Base-by-base conservation (phyloP, 2,888 invertebrate genomes). In the Archips xylosteana region DNA sequence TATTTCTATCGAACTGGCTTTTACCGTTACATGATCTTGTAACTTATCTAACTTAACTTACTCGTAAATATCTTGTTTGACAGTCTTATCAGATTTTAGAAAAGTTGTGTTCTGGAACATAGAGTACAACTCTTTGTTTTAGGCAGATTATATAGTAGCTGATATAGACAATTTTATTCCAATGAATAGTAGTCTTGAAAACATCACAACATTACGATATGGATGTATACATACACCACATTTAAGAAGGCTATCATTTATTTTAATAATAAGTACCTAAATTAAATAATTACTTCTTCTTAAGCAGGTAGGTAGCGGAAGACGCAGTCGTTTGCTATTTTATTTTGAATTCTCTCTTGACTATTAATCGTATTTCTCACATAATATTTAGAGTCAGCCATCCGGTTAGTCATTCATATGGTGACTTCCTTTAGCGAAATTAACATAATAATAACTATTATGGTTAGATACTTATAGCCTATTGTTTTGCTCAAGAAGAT, bases 401-500 rank as follows among this genome's bases (percentile, higher is more conserved):
- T 70, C 70, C 64, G 69, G 51, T 74, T 70, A 65, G 65, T 69
- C 64, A 74, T 34, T 54, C 54, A 15, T 51, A 51, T 39, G 57
- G 60, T 62, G 42, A 70, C 65, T 73, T 69, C 68, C 59, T 69
- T 60, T 32, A 36, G 68, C 42, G 59, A 60, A 54, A 64, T 69
- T 36, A 36, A 47, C 59, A 65, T 65, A 45, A 60, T 39, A 23
- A 69, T 73, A 34, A 54, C 39, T 42, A 62, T 54, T 49, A 49
- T 32, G 13, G 23, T 2, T 72, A 23, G 23, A 23, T 23, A 23
- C n/a, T n/a, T 71, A 69, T 45, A 60, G 36, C 51, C 60, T 60
- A 74, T 74, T 65, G 74, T 74, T 64, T 54, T 57, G 5, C 10
- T 49, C 1, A n/a, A 49, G n/a, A 54, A 54, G 23, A 15, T 23